Evolutionary conservation across 2,888 invertebrate species (phyloP).

Genomic region (Rhaphigaster nebulosa): DNA sequence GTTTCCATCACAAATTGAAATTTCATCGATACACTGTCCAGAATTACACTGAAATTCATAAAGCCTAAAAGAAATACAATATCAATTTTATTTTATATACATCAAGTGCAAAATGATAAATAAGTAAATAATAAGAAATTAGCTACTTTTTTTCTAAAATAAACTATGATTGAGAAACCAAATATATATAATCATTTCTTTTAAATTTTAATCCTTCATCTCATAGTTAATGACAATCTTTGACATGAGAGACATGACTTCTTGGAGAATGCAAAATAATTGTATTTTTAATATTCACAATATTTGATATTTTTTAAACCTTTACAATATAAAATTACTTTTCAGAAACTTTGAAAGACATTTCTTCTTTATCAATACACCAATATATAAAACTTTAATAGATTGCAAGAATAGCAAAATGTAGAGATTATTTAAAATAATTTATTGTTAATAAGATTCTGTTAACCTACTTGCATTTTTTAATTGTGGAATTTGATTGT

Average conservation of each 20-base stretch:
- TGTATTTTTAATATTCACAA: no score
- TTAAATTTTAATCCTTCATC: not conserved
- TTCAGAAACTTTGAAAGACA: no score
- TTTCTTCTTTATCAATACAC: not conserved
- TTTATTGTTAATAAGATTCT: not conserved
- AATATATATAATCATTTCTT: not conserved
- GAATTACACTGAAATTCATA: slow-evolving; percentile 66
- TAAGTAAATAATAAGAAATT: not conserved
- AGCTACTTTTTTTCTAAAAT: no score
- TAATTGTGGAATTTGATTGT: not conserved
- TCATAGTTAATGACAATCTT: not conserved
- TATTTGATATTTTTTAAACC: no score
- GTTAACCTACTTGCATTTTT: slow-evolving; percentile 39
- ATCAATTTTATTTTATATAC: no score
- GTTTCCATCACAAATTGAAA: slow-evolving; percentile 65
- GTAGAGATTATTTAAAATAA: not conserved
- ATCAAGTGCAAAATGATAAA: no score
- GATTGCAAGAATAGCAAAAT: slow-evolving; percentile 1
- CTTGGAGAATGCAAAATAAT: no score
- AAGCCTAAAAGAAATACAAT: slow-evolving; percentile 61
- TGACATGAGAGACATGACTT: no score
- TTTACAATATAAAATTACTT: no score
- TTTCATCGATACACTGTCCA: slow-evolving; percentile 65
- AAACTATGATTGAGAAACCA: not conserved
- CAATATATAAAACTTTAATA: slow-evolving; percentile 8